Percentiles rank a stretch among this genome's conserved stretches.
Evolutionary conservation across 2,113 vertebrate genomes (phyloP).

Genomic region (Microtus ochrogaster): DNA sequence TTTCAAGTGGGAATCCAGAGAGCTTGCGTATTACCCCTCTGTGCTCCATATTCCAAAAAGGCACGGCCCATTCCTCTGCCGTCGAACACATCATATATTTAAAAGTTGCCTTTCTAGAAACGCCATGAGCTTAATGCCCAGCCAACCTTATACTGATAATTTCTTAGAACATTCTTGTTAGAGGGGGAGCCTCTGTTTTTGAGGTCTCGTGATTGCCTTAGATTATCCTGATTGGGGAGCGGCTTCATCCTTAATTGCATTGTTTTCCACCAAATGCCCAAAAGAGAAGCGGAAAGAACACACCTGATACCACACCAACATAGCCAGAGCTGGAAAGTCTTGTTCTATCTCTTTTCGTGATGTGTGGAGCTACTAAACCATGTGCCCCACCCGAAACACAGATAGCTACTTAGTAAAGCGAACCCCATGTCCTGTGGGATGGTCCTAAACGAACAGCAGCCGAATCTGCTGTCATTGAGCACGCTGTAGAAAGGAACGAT

Average conservation of each 20-base stretch:
- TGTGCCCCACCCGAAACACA: background rate
- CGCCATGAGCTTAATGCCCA: background rate
- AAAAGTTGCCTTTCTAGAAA: slow-evolving; percentile 18
- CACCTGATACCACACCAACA: background rate
- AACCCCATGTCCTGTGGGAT: background rate
- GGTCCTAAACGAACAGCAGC: background rate
- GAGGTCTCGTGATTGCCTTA: background rate
- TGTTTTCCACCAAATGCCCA: background rate
- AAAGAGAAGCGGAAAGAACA: background rate
- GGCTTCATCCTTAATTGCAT: background rate
- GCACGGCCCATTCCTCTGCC: background rate
- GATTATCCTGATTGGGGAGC: background rate
- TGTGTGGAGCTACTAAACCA: background rate
- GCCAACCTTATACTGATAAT: background rate
- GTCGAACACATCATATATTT: background rate
- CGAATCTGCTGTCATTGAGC: background rate
- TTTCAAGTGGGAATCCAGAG: slow-evolving; percentile 38
- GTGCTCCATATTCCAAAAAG: background rate
- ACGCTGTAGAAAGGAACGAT: background rate
- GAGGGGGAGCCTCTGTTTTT: background rate
- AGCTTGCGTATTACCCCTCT: slow-evolving; percentile 4
- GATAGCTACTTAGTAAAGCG: background rate
- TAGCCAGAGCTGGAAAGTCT: background rate
- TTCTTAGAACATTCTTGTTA: background rate
- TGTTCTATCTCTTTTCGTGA: background rate